Conservation (phyloP, 2,797 vertebrate species). For the Babyrousa celebensis region DNA sequence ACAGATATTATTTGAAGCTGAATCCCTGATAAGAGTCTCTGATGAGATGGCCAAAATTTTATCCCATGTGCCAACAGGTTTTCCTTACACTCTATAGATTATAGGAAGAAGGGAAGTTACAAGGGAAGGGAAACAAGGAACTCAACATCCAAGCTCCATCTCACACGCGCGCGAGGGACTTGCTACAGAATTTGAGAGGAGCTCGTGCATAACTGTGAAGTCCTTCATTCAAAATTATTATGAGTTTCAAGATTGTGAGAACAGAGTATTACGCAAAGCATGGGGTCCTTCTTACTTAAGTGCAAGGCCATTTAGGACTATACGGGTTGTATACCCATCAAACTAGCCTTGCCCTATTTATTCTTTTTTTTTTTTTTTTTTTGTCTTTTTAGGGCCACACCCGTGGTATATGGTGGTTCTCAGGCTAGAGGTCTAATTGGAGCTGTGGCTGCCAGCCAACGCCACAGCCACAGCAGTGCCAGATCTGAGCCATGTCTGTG, state of each 20-base stretch:
- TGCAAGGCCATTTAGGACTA: neutral
- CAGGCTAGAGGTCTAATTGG: no score
- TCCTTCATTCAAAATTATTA: neutral
- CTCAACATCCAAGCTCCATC: neutral
- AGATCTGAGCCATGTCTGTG: no score
- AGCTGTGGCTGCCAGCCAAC: no score
- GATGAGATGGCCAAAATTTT: neutral
- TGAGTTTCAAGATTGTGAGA: neutral
- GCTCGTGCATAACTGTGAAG: neutral
- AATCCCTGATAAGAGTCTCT: neutral
- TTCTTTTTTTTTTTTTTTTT: neutral
- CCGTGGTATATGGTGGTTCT: no score
- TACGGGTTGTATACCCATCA: no score
- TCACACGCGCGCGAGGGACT: neutral
- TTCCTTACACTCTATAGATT: constrained; percentile 1
- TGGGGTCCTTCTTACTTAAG: neutral
- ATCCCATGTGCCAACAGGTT: neutral
- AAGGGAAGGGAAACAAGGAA: neutral
- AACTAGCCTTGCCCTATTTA: neutral
- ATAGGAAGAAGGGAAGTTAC: neutral
- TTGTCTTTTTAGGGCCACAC: no score
- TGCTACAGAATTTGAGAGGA: neutral
- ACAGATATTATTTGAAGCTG: neutral
- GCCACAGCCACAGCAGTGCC: no score
- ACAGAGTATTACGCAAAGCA: neutral